Evolutionary conservation across 2,888 invertebrate genomes (phyloP).

Genomic region (Drosophila maculinotata): DNA sequence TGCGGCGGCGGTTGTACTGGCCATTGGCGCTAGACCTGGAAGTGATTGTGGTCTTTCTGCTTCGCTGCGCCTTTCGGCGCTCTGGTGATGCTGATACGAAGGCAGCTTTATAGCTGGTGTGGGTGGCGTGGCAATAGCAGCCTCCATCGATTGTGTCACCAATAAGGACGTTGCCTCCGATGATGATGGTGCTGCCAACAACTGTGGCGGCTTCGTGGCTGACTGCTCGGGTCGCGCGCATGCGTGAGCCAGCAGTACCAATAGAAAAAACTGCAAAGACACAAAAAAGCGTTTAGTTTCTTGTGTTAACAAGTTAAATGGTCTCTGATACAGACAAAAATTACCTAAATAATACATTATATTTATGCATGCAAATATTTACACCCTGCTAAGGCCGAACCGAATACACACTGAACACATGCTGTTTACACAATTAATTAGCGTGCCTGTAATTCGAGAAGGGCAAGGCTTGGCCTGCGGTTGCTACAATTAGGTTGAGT

Average conservation of each 20-base stretch:
- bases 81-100: constrained; percentile 13
- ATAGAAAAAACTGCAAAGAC: constrained; percentile 33
- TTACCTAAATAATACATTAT: constrained; percentile 1
- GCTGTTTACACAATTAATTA: constrained; percentile 61
- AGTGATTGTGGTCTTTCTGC: constrained; percentile 11
- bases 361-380: constrained; percentile 26
- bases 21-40: constrained; percentile 12
- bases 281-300: constrained; percentile 12
- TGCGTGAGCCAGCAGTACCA: constrained; percentile 42
- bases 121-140: constrained; percentile 1
- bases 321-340: constrained; percentile 17
- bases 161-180: constrained; percentile 12
- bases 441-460: constrained; percentile 33
- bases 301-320: constrained; percentile 11
- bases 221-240: constrained; percentile 36
- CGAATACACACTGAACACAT: background rate
- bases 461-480: constrained; percentile 30
- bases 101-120: background rate
- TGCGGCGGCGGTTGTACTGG: constrained; percentile 32
- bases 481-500: constrained; percentile 28
- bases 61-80: constrained; percentile 8
- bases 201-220: constrained; percentile 3
- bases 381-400: too few relatives aligned
- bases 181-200: constrained; percentile 6
- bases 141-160: constrained; percentile 17